Evolutionary conservation across 2,113 vertebrate genomes (phyloP).

Genomic region (Castor canadensis): DNA sequence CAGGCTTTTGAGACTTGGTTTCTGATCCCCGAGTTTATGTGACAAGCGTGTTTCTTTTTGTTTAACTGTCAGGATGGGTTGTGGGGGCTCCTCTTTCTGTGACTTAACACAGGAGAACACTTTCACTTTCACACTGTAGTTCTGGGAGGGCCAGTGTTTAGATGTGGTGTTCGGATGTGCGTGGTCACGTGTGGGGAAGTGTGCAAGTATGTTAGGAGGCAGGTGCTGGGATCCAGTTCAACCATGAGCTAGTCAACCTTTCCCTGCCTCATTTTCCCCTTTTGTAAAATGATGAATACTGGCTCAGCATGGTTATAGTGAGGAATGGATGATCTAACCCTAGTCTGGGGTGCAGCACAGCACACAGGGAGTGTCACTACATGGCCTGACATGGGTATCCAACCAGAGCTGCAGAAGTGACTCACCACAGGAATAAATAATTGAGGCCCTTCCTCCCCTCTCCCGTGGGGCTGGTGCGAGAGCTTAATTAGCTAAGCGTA

Average conservation of each 20-base stretch:
- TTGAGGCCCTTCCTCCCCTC: fast-evolving
- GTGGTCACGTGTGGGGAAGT: background rate
- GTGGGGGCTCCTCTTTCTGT: background rate
- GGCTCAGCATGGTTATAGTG: fast-evolving
- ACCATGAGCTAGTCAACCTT: too few relatives aligned
- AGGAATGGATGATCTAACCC: background rate
- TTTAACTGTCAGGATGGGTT: background rate
- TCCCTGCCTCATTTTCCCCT: background rate
- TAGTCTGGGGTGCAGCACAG: too few relatives aligned
- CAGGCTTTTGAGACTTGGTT: too few relatives aligned
- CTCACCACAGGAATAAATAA: background rate
- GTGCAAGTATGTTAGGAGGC: background rate
- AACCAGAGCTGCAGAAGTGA: background rate
- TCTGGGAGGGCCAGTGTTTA: background rate
- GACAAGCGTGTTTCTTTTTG: too few relatives aligned
- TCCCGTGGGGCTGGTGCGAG: background rate
- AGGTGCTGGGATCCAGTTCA: background rate
- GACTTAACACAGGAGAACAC: background rate
- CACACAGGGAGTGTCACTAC: fast-evolving
- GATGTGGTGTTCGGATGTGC: fast-evolving
- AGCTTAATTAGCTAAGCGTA: background rate
- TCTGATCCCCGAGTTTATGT: too few relatives aligned
- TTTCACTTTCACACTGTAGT: background rate
- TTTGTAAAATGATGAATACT: background rate
- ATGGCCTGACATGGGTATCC: fast-evolving